These are phyloP conservation scores for Ellobium chinense DNA, from an alignment of 2,888 invertebrate genomes.

Conservation along the genomic window DNA sequence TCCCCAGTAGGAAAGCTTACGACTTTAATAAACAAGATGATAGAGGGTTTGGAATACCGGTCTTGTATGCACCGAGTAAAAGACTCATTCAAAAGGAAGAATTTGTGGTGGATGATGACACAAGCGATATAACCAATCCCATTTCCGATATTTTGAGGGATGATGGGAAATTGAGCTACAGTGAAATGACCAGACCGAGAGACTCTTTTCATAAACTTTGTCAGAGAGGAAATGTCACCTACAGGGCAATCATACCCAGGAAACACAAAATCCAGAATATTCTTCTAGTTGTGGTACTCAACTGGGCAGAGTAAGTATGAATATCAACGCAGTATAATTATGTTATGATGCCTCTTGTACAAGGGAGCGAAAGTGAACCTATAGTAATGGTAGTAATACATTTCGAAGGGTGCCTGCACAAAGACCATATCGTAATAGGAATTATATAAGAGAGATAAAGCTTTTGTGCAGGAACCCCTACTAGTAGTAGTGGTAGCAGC, in stretches of 20 bases:
- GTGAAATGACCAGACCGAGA: not conserved
- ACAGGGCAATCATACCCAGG: not conserved
- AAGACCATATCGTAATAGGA: no score
- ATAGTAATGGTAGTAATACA: no score
- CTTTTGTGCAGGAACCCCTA: no score
- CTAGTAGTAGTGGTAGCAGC: no score
- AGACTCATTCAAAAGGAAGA: not conserved
- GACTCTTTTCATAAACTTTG: not conserved
- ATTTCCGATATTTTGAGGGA: no score
- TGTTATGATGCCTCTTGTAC: not conserved
- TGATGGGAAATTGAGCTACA: no score
- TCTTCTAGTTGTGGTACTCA: conserved; percentile 37
- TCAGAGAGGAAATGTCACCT: not conserved
- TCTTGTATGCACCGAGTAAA: not conserved
- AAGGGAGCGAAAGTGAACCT: no score
- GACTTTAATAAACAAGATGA: not conserved
- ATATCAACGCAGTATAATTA: not conserved
- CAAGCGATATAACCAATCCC: no score
- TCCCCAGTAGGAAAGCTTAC: not conserved
- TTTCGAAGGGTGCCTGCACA: no score
- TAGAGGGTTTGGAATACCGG: not conserved
- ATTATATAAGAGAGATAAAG: no score
- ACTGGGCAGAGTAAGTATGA: conserved; percentile 1
- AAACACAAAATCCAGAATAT: conserved; percentile 13
- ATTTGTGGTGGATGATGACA: no score